phyloP scores from a whole-genome alignment of 2,113 vertebrate genomes.

The Petrocephalus zakoni region DNA sequence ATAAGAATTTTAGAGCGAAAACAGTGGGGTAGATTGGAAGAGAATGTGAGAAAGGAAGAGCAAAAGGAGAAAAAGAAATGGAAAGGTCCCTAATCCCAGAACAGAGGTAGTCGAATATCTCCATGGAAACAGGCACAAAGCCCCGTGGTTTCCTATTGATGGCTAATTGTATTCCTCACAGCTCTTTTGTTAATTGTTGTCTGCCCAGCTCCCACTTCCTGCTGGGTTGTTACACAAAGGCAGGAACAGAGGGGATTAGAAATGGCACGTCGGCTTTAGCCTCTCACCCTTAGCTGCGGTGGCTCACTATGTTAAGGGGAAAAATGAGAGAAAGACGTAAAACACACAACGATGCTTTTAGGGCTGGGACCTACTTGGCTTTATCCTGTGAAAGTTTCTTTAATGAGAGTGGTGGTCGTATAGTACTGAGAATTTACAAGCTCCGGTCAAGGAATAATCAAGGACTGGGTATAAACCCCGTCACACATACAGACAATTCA shows the following conservation, averaged over 20 bases:
- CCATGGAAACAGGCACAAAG: conserved; percentile 86
- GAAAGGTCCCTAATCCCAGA: conserved; percentile 65
- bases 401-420: not conserved
- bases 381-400: conserved; percentile 16
- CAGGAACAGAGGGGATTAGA: conserved; percentile 75
- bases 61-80: conserved; percentile 48
- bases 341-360: conserved; percentile 26
- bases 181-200: conserved; percentile 84
- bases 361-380: conserved; percentile 22
- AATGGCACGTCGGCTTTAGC: conserved; percentile 64
- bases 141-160: conserved; percentile 82
- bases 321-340: conserved; percentile 36
- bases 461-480: not conserved
- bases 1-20: conserved; percentile 41
- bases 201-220: conserved; percentile 67
- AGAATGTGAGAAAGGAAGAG: conserved; percentile 36
- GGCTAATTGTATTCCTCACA: conserved; percentile 83
- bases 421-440: not conserved
- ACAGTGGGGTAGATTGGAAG: conserved; percentile 33
- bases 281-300: conserved; percentile 35
- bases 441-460: not conserved
- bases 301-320: conserved; percentile 26
- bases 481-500: not conserved
- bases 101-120: conserved; percentile 68
- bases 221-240: conserved; percentile 71